Percentiles rank a stretch among this genome's conserved stretches.
phyloP scores from a whole-genome alignment of 2,888 invertebrate genomes.

The Osmoderma eremita region DNA sequence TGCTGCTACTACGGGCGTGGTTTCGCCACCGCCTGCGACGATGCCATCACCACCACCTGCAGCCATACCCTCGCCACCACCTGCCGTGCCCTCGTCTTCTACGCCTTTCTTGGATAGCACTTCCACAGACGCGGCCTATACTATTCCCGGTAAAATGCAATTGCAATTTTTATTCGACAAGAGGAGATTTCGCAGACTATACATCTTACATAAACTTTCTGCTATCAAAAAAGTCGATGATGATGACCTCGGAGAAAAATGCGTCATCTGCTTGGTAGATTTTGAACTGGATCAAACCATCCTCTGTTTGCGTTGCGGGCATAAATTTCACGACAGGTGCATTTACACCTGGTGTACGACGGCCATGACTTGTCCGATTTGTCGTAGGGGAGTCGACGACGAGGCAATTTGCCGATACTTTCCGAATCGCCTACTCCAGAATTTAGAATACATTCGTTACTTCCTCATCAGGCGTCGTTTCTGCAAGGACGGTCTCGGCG shows the following conservation, averaged over 20 bases:
- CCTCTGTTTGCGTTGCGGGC: background rate
- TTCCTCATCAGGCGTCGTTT: slow-evolving; percentile 8
- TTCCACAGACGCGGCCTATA: no score
- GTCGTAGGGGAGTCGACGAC: background rate
- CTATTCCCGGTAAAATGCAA: no score
- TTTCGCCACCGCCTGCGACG: no score
- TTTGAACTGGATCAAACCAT: background rate
- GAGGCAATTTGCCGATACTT: background rate
- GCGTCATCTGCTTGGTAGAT: slow-evolving; percentile 19
- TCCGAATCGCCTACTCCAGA: background rate
- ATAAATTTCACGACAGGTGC: slow-evolving; percentile 17
- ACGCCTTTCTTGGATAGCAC: no score
- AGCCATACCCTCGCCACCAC: no score
- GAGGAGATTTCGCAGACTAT: background rate
- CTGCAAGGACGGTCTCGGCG: no score
- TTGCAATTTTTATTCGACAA: no score
- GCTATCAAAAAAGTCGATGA: background rate
- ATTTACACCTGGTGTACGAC: slow-evolving; percentile 18
- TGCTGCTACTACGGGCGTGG: no score
- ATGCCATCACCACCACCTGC: no score
- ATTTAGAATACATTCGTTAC: slow-evolving; percentile 13
- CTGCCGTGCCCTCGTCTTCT: no score
- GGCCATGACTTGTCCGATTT: slow-evolving; percentile 16
- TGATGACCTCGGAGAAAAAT: background rate
- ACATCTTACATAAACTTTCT: background rate